These are phyloP conservation scores for Melanogrammus aeglefinus DNA, from an alignment of 2,797 vertebrate genomes.

Conservation along the genomic window DNA sequence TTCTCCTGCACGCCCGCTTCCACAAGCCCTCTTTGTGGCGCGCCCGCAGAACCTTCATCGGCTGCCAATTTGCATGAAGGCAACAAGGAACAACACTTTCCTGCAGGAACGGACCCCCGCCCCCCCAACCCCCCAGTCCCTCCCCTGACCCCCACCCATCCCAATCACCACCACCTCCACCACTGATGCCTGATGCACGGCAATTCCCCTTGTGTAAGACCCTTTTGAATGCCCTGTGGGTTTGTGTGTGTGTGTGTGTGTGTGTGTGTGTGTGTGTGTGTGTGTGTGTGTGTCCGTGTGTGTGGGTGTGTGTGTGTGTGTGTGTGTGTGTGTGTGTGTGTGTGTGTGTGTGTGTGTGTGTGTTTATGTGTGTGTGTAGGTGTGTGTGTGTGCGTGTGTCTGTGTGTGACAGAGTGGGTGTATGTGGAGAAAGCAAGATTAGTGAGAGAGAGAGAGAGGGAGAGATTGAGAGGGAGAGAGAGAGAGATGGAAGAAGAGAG, in stretches of 20 bases:
- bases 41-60: slow-evolving; percentile 62
- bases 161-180: slow-evolving; percentile 21
- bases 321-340: too few relatives aligned
- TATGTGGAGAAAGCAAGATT: slow-evolving; percentile 14
- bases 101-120: slow-evolving; percentile 51
- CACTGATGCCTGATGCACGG: slow-evolving; percentile 26
- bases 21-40: slow-evolving; percentile 75
- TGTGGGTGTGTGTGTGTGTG: too few relatives aligned
- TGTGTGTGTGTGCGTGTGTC: too few relatives aligned
- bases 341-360: too few relatives aligned
- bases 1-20: slow-evolving; percentile 56
- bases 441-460: slow-evolving; percentile 15
- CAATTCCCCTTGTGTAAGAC: slow-evolving; percentile 54
- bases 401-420: background rate
- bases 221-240: slow-evolving; percentile 14
- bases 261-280: too few relatives aligned
- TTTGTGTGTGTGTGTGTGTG: too few relatives aligned
- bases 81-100: slow-evolving; percentile 75
- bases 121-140: slow-evolving; percentile 48
- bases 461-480: slow-evolving; percentile 17
- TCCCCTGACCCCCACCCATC: slow-evolving; percentile 52
- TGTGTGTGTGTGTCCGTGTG: too few relatives aligned
- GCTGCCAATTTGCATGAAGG: slow-evolving; percentile 79
- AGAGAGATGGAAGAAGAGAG: slow-evolving; percentile 9
- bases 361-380: too few relatives aligned